Evolutionary conservation across 2,888 invertebrate genomes (phyloP).

Genomic region (Bembecia ichneumoniformis): DNA sequence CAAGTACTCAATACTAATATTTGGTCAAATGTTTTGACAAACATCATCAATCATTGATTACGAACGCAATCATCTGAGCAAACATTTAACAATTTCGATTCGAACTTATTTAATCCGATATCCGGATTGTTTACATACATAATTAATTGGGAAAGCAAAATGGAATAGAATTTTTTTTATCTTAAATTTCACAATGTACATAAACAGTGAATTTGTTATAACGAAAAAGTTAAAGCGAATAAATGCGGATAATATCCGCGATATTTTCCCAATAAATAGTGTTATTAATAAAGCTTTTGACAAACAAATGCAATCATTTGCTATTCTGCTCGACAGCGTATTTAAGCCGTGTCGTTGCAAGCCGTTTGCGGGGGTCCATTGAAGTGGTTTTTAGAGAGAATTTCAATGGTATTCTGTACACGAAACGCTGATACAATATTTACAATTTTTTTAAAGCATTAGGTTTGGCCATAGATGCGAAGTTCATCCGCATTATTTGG

Average conservation of each 20-base stretch:
- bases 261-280: too few relatives aligned
- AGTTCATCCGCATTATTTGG: too few relatives aligned
- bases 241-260: too few relatives aligned
- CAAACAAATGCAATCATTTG: background rate
- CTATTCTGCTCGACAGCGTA: background rate
- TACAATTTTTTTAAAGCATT: too few relatives aligned
- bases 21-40: background rate
- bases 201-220: too few relatives aligned
- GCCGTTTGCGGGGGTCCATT: background rate
- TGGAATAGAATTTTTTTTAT: too few relatives aligned
- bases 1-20: background rate
- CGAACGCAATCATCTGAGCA: background rate
- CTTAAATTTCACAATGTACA: too few relatives aligned
- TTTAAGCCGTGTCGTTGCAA: background rate
- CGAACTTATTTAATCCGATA: background rate
- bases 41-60: background rate
- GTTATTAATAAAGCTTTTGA: too few relatives aligned
- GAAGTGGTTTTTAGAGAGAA: background rate
- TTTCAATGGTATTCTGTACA: background rate
- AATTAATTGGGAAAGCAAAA: too few relatives aligned
- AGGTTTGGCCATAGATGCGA: too few relatives aligned
- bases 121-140: too few relatives aligned
- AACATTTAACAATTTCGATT: background rate
- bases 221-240: too few relatives aligned
- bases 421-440: background rate